Base-by-base conservation (phyloP, 1,140 invertebrate species). In the Phenacoccus solenopsis region DNA sequence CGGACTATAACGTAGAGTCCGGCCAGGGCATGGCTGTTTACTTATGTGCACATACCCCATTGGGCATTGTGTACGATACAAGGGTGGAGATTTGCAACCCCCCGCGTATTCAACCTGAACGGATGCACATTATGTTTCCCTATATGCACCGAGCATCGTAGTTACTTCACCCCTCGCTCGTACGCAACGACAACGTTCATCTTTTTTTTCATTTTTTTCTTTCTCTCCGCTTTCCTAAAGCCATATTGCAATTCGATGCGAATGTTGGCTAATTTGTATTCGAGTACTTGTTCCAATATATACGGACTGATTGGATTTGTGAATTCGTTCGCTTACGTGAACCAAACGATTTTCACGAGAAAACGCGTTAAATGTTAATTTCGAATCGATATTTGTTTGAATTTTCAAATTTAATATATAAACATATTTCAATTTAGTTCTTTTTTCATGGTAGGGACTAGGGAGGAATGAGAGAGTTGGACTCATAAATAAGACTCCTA, bases 61-160 rank as follows among this genome's bases (percentile, higher is more conserved):
- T 64, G 59, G 59, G 25, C 59, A 64, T 64, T 64, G 59, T 64
- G 22, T 64, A 64, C n/a, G 32, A 10, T 38, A 38, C 59, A 16
- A 64, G 59, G 59, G 59, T 64, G 59, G 59, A 64, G 59, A 64
- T 64, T 64, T 64, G 59, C 59, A 64, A 64, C 59, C 59, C 59
- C 59, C 59, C 22, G 25, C 59, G 59, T 64, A 64, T 25, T 64
- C 59, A 20, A 25, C 10, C 59, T 16, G 21, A 64, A 64, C 59
- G 59, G 25, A 64, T 64, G 59, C 59, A 64, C 16, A 64, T 64
- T 25, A 64, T 27, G 56, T 59, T 4, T 64, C 21, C 22, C 59
- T 25, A 20, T 64, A 64, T 64, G 21, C 25, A 24, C 13, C n/a
- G n/a, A n/a, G n/a, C n/a, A n/a, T n/a, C n/a, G n/a, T n/a, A n/a